Base-by-base conservation (phyloP, 2,113 vertebrate species). In the Tyrannus savana region DNA sequence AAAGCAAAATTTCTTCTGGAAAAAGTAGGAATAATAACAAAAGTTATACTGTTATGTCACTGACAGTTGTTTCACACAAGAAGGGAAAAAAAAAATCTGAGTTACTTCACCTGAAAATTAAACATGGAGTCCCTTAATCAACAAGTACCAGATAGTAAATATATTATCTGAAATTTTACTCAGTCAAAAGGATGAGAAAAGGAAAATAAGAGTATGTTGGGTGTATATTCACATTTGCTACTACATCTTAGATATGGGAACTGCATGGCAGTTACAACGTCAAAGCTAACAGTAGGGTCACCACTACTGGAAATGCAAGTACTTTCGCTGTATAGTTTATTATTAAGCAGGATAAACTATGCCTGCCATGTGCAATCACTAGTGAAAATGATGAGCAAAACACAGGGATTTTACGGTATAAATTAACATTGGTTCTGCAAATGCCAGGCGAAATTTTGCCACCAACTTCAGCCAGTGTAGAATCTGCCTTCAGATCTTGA, bases 261-360 rank as follows among this genome's bases (percentile, higher is more conserved):
- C 22, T 18, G 52, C 7, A 55, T 25, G 49, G 24, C 44, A 81
- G 55, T 47, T 88, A 56, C 15, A 62, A n/a, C 55, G 42, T 41
- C 86, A 46, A 60, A 85, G 58, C 76, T 63, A 84, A 64, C 25
- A 23, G 56, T 41, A 55, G 10, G 21, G 28, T 89, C 23, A 30
- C 30, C 64, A 60, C 21, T 77, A 47, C 30, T 30, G 27, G 47
- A 87, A 74, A 91, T 46, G 31, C 41, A 75, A 52, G 62, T 91
- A 91, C 64, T 94, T 39, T 73, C 60, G 42, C 42, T 74, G 24
- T 46, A 69, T n/a, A 66, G 62, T 85, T 94, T 68, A 84, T 64
- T 89, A 93, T 76, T 90, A 74, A 90, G 37, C n/a, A 86, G 10
- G 66, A 23, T 72, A 93, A 96, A 82, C 56, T 37, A 52, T 30